A percentile compares a stretch with the other conserved stretches of the same genome.
These are phyloP conservation scores for Pseudochromis fuscus DNA, from an alignment of 2,797 vertebrate species.

Conservation along the genomic window DNA sequence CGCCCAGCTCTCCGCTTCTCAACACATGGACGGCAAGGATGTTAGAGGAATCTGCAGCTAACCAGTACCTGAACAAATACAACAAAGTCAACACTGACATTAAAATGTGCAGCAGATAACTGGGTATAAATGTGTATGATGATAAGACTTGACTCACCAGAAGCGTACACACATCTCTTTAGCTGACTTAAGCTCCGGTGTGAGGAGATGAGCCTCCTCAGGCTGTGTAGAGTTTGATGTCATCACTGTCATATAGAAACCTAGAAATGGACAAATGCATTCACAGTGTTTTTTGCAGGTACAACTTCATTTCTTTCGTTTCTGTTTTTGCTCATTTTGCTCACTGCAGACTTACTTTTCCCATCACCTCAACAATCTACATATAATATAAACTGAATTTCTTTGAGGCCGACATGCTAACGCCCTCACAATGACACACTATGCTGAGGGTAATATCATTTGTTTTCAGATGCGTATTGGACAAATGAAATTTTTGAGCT, in stretches of 20 bases:
- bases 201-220: conserved; percentile 75
- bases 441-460: too few relatives aligned
- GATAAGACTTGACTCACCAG: conserved; percentile 75
- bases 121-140: not conserved
- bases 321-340: not conserved
- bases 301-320: not conserved
- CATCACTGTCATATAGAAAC: conserved; percentile 77
- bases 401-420: too few relatives aligned
- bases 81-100: not conserved
- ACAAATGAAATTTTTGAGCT: too few relatives aligned
- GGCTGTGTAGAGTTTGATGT: conserved; percentile 32
- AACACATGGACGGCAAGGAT: conserved; percentile 73
- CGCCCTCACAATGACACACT: too few relatives aligned
- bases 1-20: conserved; percentile 47
- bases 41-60: conserved; percentile 61
- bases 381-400: not conserved
- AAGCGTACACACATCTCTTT: conserved; percentile 79
- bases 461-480: too few relatives aligned
- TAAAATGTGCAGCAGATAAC: not conserved
- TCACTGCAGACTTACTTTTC: not conserved
- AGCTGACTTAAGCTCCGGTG: conserved; percentile 58
- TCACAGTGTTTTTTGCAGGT: not conserved
- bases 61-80: conserved; percentile 78
- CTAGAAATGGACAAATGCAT: conserved; percentile 44
- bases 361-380: not conserved